phyloP scores from a whole-genome alignment of 2,797 vertebrate genomes.

The Tokudaia muenninki region DNA sequence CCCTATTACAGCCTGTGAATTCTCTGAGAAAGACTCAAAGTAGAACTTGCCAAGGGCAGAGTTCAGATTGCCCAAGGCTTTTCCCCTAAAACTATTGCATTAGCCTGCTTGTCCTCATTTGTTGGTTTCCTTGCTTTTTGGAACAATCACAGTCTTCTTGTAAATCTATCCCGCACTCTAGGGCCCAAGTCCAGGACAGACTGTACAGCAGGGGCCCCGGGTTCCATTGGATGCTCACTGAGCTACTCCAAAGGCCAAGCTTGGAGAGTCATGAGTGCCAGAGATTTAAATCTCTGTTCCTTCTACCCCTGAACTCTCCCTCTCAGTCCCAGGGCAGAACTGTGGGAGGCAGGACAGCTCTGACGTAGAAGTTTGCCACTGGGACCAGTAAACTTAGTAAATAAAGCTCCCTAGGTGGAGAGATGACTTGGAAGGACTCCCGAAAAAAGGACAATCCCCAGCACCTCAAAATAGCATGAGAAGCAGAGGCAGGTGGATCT shows the following conservation, averaged over 20 bases:
- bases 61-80: conserved; percentile 19
- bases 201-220: fast-evolving
- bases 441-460: too few species aligned
- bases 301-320: fast-evolving
- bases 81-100: conserved; percentile 27
- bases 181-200: neutral
- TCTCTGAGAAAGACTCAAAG: neutral
- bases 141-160: neutral
- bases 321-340: neutral
- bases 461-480: neutral
- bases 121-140: neutral
- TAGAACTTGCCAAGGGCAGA: neutral
- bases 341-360: neutral
- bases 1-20: fast-evolving
- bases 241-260: neutral
- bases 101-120: neutral
- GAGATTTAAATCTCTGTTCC: fast-evolving
- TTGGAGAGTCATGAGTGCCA: fast-evolving
- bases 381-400: neutral
- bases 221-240: neutral
- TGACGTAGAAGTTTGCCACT: neutral
- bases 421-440: fast-evolving
- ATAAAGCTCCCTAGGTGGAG: neutral
- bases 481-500: neutral
- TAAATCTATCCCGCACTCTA: neutral